phyloP scores from a whole-genome alignment of 2,888 invertebrate genomes.

The Brachypterus glaber region DNA sequence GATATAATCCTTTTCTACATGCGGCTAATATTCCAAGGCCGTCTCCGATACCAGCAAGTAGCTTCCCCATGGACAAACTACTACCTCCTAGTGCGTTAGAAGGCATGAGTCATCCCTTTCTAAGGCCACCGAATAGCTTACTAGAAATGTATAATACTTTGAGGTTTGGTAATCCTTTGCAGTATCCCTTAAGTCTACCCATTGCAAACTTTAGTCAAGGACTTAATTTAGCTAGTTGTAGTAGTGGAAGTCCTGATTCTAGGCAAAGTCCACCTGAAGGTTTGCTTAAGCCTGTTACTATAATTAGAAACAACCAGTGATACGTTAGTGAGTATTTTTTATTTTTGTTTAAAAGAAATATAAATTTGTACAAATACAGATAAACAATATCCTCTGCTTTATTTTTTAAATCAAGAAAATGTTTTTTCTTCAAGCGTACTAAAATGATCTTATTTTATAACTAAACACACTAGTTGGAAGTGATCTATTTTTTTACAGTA shows the following conservation, averaged over 20 bases:
- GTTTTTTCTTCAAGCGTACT: too few species aligned
- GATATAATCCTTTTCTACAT: constrained; percentile 54
- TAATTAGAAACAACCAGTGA: constrained; percentile 27
- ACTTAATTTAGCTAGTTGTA: constrained; percentile 14
- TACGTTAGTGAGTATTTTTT: too few species aligned
- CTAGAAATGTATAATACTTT: constrained; percentile 31
- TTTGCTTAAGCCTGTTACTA: constrained; percentile 39
- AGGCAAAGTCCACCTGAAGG: constrained; percentile 24
- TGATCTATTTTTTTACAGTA: too few species aligned
- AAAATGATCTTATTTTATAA: too few species aligned
- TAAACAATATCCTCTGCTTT: too few species aligned
- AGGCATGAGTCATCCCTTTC: constrained; percentile 17
- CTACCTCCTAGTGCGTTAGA: constrained; percentile 35
- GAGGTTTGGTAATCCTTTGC: constrained; percentile 26
- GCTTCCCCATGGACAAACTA: constrained; percentile 23
- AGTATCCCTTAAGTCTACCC: constrained; percentile 29
- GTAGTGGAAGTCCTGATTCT: constrained; percentile 20
- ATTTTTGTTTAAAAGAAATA: too few species aligned
- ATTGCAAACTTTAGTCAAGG: constrained; percentile 15
- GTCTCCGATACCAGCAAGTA: constrained; percentile 41
- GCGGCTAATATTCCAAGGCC: constrained; percentile 40
- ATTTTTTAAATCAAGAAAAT: too few species aligned
- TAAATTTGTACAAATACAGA: too few species aligned
- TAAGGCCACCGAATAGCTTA: constrained; percentile 25
- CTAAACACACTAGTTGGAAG: too few species aligned